phyloP scores from a whole-genome alignment of 1,140 invertebrate genomes.

The Diabrotica virgifera region DNA sequence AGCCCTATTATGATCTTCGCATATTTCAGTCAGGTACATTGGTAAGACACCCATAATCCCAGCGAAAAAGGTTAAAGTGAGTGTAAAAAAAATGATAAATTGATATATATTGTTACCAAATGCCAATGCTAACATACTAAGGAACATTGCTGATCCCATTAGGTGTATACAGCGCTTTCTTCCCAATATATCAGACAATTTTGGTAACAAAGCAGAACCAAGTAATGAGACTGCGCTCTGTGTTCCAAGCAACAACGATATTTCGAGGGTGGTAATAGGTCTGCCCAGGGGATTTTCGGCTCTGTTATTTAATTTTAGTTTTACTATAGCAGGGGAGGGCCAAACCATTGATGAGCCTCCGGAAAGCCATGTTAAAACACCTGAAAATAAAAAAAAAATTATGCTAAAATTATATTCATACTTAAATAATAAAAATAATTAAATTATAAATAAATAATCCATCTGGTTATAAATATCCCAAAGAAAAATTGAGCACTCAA shows the following conservation, averaged over 20 bases:
- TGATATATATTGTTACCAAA: conserved; percentile 41
- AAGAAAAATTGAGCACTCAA: too few species aligned
- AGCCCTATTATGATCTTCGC: conserved; percentile 44
- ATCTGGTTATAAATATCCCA: too few species aligned
- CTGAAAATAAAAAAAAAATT: too few species aligned
- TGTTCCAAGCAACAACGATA: not conserved
- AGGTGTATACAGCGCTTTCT: not conserved
- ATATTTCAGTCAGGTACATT: conserved; percentile 53
- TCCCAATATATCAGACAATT: conserved; percentile 8
- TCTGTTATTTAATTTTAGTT: not conserved
- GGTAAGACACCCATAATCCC: conserved; percentile 51
- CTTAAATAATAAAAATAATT: too few species aligned
- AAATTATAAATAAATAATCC: too few species aligned
- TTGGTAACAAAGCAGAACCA: not conserved
- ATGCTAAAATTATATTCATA: too few species aligned
- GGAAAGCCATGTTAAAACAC: not conserved
- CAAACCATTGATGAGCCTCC: not conserved
- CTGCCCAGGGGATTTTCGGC: not conserved
- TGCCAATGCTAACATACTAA: conserved; percentile 33
- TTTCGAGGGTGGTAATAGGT: not conserved
- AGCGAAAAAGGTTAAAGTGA: conserved; percentile 40
- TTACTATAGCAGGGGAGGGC: conserved; percentile 6
- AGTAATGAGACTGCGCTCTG: not conserved
- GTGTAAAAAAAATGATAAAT: not conserved
- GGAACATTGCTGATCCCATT: not conserved